Percentiles rank a stretch among this genome's conserved stretches.
These are phyloP conservation scores for Porites rus DNA, from an alignment of 92 coral and sea anemone genomes.

Conservation along the genomic window DNA sequence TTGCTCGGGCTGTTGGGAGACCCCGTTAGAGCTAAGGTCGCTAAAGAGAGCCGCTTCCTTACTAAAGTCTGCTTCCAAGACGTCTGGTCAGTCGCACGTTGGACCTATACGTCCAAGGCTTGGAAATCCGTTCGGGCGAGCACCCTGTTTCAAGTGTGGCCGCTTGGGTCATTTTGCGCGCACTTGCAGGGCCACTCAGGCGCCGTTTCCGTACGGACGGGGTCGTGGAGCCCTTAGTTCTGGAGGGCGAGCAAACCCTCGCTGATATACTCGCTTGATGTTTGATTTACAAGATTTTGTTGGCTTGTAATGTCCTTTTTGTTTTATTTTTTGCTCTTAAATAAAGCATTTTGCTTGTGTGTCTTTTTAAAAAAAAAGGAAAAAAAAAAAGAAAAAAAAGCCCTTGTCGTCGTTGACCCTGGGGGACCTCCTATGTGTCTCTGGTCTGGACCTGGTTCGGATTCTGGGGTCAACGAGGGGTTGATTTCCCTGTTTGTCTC, in stretches of 20 bases:
- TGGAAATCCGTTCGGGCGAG: background rate
- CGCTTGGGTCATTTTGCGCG: background rate
- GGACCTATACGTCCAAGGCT: background rate
- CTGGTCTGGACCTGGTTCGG: constrained; percentile 53
- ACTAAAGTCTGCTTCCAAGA: background rate
- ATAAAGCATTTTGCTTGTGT: background rate
- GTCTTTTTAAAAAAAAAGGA: background rate
- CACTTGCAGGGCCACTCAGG: background rate
- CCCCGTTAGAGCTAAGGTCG: constrained; percentile 55
- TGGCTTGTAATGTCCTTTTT: background rate
- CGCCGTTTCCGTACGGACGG: background rate
- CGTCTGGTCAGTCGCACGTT: background rate
- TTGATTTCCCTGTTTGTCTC: background rate
- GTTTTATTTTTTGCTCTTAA: background rate
- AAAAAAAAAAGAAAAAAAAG: too few relatives aligned
- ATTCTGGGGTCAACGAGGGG: constrained; percentile 56
- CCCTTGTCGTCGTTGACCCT: constrained; percentile 42
- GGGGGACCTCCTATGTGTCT: constrained; percentile 48
- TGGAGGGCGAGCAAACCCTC: background rate
- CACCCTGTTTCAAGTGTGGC: background rate
- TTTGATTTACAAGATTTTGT: background rate
- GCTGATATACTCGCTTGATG: background rate
- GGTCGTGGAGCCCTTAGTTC: background rate
- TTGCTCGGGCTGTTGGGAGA: constrained; percentile 50
- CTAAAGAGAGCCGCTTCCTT: constrained; percentile 26